Evolutionary conservation across 2,113 vertebrate species (phyloP).

Genomic region (Nothocercus nigrocapillus): DNA sequence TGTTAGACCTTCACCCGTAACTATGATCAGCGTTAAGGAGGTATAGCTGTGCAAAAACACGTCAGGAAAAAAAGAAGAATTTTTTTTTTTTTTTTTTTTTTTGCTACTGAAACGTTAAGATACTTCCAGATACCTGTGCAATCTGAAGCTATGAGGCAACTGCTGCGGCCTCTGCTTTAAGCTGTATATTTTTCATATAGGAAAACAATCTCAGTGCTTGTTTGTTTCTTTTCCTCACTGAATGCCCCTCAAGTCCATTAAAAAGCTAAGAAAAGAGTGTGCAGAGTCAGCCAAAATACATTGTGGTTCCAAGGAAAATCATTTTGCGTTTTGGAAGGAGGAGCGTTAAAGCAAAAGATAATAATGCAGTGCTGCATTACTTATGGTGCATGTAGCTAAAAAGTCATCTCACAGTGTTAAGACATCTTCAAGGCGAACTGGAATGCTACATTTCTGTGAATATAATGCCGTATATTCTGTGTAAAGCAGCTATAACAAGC

Average conservation of each 20-base stretch:
- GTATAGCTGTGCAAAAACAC: background rate
- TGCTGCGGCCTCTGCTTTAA: background rate
- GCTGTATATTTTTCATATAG: background rate
- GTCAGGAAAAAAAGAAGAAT: background rate
- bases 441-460: background rate
- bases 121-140: background rate
- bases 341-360: background rate
- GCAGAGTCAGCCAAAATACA: background rate
- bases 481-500: background rate
- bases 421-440: background rate
- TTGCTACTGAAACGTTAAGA: background rate
- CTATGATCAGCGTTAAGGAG: background rate
- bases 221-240: background rate
- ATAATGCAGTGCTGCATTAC: background rate
- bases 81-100: background rate
- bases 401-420: background rate
- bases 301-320: background rate
- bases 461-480: background rate
- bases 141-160: background rate
- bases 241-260: background rate
- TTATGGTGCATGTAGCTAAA: background rate
- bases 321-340: background rate
- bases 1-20: background rate
- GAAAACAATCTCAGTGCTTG: background rate
- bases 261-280: background rate